phyloP scores from a whole-genome alignment of 2,888 invertebrate species.

The Embidobia sp. region DNA sequence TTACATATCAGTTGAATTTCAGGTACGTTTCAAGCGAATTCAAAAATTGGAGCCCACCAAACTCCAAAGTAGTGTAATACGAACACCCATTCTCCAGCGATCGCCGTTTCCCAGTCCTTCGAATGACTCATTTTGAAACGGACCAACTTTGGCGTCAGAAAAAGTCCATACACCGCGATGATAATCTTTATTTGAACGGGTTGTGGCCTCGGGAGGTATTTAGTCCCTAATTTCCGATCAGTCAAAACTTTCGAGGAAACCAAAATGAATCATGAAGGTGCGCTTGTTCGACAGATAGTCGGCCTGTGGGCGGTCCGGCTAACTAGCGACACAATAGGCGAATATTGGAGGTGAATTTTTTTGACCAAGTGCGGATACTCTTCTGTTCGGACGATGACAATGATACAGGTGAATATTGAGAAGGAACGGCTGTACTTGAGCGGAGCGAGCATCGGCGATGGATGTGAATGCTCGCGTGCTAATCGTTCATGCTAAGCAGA shows the following conservation, averaged over 20 bases:
- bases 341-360: slow-evolving; percentile 70
- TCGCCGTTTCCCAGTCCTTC: too few species aligned
- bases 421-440: background rate
- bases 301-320: slow-evolving; percentile 74
- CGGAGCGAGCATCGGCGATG: slow-evolving; percentile 37
- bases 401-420: slow-evolving; percentile 43
- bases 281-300: slow-evolving; percentile 67
- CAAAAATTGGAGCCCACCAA: too few species aligned
- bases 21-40: too few species aligned
- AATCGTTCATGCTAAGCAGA: slow-evolving; percentile 67
- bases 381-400: slow-evolving; percentile 65
- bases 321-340: slow-evolving; percentile 78
- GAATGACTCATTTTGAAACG: too few species aligned
- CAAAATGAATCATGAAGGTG: slow-evolving; percentile 72
- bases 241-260: slow-evolving; percentile 76
- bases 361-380: slow-evolving; percentile 58
- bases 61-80: too few species aligned
- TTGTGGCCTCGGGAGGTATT: slow-evolving; percentile 77
- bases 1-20: too few species aligned
- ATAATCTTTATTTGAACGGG: slow-evolving; percentile 78
- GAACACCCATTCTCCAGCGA: too few species aligned
- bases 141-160: too few species aligned
- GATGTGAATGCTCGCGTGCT: slow-evolving; percentile 60
- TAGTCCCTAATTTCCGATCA: slow-evolving; percentile 80
- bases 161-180: slow-evolving; percentile 70